These are phyloP conservation scores for Amorpha juglandis DNA, from an alignment of 2,888 invertebrate genomes.

Conservation along the genomic window DNA sequence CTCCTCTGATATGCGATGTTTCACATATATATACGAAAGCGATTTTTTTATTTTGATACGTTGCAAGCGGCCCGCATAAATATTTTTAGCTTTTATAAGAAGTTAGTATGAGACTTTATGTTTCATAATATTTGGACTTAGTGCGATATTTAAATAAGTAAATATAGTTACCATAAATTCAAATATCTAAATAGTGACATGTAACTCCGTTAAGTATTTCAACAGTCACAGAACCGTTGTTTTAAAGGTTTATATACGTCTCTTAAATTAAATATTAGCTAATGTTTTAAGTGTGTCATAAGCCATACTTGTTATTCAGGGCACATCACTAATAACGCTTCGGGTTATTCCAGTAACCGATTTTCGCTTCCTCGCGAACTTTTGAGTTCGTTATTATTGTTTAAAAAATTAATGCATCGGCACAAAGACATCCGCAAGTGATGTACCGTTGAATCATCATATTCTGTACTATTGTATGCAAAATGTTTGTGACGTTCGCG, in stretches of 20 bases:
- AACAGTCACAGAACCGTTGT: not conserved
- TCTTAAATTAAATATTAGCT: not conserved
- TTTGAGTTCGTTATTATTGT: not conserved
- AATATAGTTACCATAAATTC: not conserved
- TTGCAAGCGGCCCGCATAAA: not conserved
- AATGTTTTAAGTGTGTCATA: not conserved
- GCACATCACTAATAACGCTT: not conserved
- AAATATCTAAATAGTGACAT: not conserved
- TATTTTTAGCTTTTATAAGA: too few relatives aligned
- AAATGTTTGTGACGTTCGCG: conserved; percentile 43
- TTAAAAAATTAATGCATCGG: conserved; percentile 26
- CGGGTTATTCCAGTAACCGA: conserved; percentile 18
- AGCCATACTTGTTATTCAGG: not conserved
- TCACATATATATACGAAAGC: too few relatives aligned
- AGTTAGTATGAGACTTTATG: not conserved
- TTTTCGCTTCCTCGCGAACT: conserved; percentile 17
- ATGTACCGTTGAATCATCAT: conserved; percentile 44
- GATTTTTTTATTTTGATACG: too few relatives aligned
- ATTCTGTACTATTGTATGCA: conserved; percentile 51
- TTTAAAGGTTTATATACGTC: not conserved
- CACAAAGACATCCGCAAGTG: conserved; percentile 28
- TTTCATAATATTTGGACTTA: not conserved
- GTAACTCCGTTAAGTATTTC: not conserved
- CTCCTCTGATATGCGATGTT: too few relatives aligned
- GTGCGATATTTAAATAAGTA: not conserved